These are phyloP conservation scores for Phania funesta DNA, from an alignment of 2,888 invertebrate species.

Conservation along the genomic window DNA sequence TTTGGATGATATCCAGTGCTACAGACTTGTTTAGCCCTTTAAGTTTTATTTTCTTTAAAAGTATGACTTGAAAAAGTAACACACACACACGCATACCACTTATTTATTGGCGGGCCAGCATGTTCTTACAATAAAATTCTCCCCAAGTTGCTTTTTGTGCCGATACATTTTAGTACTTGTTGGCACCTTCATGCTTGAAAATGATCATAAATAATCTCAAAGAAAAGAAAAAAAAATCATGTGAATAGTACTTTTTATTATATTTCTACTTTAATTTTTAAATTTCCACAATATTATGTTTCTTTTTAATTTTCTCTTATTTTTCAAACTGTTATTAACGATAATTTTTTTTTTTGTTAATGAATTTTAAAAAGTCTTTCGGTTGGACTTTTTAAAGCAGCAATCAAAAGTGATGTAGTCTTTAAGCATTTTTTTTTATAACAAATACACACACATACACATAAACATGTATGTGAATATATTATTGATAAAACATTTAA, in stretches of 20 bases:
- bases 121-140: conserved; percentile 24
- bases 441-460: too few relatives aligned
- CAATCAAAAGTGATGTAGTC: conserved; percentile 80
- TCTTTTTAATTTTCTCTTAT: conserved; percentile 26
- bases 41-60: not conserved
- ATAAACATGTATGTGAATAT: too few relatives aligned
- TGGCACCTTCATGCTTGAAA: conserved; percentile 65
- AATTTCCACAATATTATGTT: too few relatives aligned
- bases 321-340: conserved; percentile 38
- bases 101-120: conserved; percentile 28
- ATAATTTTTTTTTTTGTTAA: conserved; percentile 50
- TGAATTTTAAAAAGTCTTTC: conserved; percentile 62
- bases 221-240: conserved; percentile 31
- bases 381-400: conserved; percentile 70
- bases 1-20: conserved; percentile 2
- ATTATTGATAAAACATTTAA: conserved; percentile 70
- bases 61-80: not conserved
- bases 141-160: conserved; percentile 39
- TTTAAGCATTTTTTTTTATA: conserved; percentile 72
- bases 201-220: conserved; percentile 59
- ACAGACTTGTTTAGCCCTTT: conserved; percentile 19
- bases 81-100: not conserved
- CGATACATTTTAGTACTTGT: conserved; percentile 58
- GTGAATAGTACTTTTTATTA: conserved; percentile 57
- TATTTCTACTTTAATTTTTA: conserved; percentile 20